A percentile compares a stretch with the other conserved stretches of the same genome.
Evolutionary conservation across 2,113 vertebrate genomes (phyloP).

Genomic region (Phodopus roborovskii): DNA sequence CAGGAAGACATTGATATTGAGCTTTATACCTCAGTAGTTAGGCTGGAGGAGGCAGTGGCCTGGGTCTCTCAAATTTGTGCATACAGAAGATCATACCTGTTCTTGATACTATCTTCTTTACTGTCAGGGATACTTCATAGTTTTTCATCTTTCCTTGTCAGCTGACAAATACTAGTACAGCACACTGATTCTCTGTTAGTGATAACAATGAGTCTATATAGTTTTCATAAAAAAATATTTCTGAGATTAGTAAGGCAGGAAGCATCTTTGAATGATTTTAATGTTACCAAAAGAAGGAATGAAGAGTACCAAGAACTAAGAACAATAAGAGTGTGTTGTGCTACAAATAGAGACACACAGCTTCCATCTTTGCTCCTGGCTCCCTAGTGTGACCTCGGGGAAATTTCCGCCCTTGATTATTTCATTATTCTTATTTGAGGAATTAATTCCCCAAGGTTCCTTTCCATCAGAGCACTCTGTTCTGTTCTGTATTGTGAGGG

Average conservation of each 20-base stretch:
- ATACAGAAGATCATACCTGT: not conserved
- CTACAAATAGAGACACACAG: not conserved
- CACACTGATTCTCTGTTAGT: not conserved
- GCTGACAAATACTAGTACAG: not conserved
- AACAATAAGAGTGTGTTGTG: not conserved
- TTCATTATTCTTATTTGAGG: not conserved
- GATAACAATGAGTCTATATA: not conserved
- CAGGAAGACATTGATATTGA: not conserved
- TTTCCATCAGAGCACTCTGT: not conserved
- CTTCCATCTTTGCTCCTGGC: not conserved
- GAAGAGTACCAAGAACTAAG: not conserved
- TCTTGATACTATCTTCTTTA: not conserved
- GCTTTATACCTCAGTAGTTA: not conserved
- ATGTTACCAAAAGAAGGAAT: not conserved
- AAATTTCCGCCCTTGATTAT: not conserved
- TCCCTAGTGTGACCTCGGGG: not conserved
- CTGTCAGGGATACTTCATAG: not conserved
- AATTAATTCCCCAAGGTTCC: not conserved
- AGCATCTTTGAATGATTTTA: not conserved
- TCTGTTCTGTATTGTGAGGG: not conserved
- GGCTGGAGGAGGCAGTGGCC: not conserved
- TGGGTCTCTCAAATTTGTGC: not conserved
- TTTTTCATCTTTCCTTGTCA: not conserved
- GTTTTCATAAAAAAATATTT: conserved; percentile 3
- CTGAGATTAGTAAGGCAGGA: not conserved